Base-by-base conservation (phyloP, 2,888 invertebrate genomes). In the Drosophila rellima region DNA sequence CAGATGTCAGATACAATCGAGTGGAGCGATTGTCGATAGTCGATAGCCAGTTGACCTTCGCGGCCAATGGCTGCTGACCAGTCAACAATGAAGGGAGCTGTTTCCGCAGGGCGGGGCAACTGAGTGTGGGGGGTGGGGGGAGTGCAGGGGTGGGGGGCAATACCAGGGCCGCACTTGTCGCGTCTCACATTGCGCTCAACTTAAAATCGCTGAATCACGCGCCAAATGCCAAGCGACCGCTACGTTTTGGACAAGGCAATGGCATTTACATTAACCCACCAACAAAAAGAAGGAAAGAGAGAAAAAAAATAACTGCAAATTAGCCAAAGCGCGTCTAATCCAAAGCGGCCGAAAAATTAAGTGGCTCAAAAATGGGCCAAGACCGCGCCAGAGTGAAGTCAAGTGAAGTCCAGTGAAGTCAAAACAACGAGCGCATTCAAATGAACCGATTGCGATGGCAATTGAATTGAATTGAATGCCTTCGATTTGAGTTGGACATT, bases 271-370 rank as follows among this genome's bases (percentile, higher is more conserved):
- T 76, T 74, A 76, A 26, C 26, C 26, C n/a, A 57, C 70, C 71
- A 71, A 88, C 15, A 51, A 50, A 26, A 39, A 35, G 8, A 15
- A 37, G 15, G 15, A 20, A 10, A 37, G 20, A 23, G 20, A 31
- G 33, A 3, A 45, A 69, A 13, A 1, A 33, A 33, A 33, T n/a
- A 33, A 66, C 51, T 70, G 56, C 35, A 80, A 78, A 88, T 82
- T 82, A 71, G 64, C 68, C 67, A 39, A 75, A 73, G 78, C 86
- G 70, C 56, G 72, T 71, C 89, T 80, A 80, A 88, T 33, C 72
- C 69, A 62, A 68, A 55, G 50, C 17, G 35, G 17, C 13, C 39
- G n/a, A 45, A 48, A 56, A 56, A 18, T 31, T n/a, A 64, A 40
- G 44, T 18, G 15, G n/a, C 11, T 31, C 31, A 26, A 54, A 81